A percentile compares a stretch with the other conserved stretches of the same genome.
phyloP scores from a whole-genome alignment of 2,113 vertebrate genomes.

The Equus przewalskii region DNA sequence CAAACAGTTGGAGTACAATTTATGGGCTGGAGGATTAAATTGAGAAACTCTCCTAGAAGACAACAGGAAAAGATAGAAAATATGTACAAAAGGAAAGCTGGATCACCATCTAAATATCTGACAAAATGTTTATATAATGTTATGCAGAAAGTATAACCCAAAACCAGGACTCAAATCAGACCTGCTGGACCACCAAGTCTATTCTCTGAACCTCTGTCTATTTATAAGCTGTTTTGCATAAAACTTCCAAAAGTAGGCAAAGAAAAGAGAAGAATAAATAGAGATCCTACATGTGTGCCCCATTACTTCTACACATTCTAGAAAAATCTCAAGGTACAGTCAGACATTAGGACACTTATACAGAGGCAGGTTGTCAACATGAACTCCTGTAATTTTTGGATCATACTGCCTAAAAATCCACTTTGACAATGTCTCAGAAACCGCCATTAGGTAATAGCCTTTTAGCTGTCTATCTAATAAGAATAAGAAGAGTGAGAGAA shows the following conservation, averaged over 20 bases:
- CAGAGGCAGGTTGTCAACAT: background rate
- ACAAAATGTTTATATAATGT: background rate
- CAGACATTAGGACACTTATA: background rate
- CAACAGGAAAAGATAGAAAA: background rate
- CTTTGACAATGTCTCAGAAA: constrained; percentile 30
- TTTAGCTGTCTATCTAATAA: background rate
- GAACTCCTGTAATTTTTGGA: background rate
- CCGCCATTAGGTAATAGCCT: background rate
- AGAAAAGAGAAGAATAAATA: background rate
- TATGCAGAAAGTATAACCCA: background rate
- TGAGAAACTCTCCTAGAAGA: background rate
- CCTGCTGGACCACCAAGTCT: background rate
- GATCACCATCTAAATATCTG: background rate
- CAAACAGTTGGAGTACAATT: constrained; percentile 1
- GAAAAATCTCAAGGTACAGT: background rate
- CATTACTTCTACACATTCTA: background rate
- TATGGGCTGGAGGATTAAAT: background rate
- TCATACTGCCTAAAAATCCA: background rate
- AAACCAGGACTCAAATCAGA: background rate
- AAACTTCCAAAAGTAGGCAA: constrained; percentile 5
- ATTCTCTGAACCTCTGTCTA: background rate
- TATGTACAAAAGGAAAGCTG: background rate
- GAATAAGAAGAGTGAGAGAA: background rate
- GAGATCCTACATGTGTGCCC: background rate
- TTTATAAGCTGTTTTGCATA: background rate